Base-by-base conservation (phyloP, 2,113 vertebrate genomes). In the Poeciliopsis retropinna region DNA sequence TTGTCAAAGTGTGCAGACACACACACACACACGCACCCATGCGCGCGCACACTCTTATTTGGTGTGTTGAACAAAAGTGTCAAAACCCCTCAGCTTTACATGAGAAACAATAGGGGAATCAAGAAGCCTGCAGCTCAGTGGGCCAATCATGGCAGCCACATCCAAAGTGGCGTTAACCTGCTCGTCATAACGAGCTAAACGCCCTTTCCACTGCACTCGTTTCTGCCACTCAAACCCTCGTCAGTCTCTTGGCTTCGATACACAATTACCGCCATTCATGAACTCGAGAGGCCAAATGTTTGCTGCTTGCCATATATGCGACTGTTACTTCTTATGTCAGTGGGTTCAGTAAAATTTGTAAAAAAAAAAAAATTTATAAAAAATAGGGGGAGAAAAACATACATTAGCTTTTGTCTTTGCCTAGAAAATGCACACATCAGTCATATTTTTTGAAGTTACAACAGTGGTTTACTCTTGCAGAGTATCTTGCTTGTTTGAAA, bases 241-340 rank as follows among this genome's bases (percentile, higher is more conserved):
- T 75, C 87, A 64, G 74, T 87, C 85, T 89, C 67, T 86, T 73
- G 11, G 64, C 69, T 73, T 65, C 83, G 60, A 39, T 72, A 76
- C 79, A 89, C 85, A 86, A 89, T 86, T 83, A 88, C 84, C 65
- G 57, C 70, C 82, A 83, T 88, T 91, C 80, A 88, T 67, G 75
- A 73, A 82, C 65, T 64, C 4, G 65, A 78, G 79, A 82, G 76
- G 75, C 77, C 34, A 67, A 80, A 62, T 76, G 67, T 82, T 81
- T 78, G 73, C 67, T 44, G 15, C 77, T 67, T 76, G 82, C 81
- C 78, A 77, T 79, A 76, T 60, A 79, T 70, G 64, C n/a, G 34
- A 69, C 61, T 34, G 7, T 65, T 77, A 79, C 64, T 37, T 22
- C 37, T 25, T n/a, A 39, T 29, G 44, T 60, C 13, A 1, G 39